These are phyloP conservation scores for Neelides folsomi DNA, from an alignment of 2,888 invertebrate species.

Conservation along the genomic window DNA sequence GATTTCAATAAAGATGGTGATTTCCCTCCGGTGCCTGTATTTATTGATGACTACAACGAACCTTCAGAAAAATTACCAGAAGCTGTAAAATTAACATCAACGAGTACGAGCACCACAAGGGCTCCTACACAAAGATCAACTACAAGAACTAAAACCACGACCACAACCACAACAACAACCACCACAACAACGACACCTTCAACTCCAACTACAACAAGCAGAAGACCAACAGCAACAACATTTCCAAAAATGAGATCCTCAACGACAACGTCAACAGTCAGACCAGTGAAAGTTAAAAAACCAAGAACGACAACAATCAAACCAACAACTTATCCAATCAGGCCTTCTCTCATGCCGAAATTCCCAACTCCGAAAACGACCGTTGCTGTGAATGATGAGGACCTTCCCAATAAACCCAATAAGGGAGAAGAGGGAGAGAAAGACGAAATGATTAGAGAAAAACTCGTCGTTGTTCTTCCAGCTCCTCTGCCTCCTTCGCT, in stretches of 20 bases:
- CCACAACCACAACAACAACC: not conserved
- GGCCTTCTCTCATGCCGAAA: not conserved
- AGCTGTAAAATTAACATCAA: not conserved
- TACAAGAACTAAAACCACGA: not conserved
- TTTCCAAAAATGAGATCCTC: not conserved
- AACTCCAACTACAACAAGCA: not conserved
- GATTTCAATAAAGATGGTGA: not conserved
- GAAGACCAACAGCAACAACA: not conserved
- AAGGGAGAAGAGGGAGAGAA: not conserved
- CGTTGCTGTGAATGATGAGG: not conserved
- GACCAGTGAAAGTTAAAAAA: not conserved
- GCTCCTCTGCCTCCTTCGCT: not conserved
- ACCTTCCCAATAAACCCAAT: not conserved
- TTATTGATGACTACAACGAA: not conserved
- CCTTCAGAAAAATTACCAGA: too few species aligned
- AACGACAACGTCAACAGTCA: not conserved
- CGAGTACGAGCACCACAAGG: not conserved
- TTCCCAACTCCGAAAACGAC: not conserved
- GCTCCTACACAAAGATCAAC: not conserved
- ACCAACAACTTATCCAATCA: not conserved
- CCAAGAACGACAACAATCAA: not conserved
- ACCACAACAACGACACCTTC: too few species aligned
- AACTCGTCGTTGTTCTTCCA: too few species aligned
- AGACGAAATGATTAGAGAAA: not conserved
- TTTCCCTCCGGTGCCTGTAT: constrained; percentile 2